Percentiles rank a stretch among this genome's conserved stretches.
These are phyloP conservation scores for Adoxophyes honmai DNA, from an alignment of 1,140 invertebrate genomes.

Conservation along the genomic window DNA sequence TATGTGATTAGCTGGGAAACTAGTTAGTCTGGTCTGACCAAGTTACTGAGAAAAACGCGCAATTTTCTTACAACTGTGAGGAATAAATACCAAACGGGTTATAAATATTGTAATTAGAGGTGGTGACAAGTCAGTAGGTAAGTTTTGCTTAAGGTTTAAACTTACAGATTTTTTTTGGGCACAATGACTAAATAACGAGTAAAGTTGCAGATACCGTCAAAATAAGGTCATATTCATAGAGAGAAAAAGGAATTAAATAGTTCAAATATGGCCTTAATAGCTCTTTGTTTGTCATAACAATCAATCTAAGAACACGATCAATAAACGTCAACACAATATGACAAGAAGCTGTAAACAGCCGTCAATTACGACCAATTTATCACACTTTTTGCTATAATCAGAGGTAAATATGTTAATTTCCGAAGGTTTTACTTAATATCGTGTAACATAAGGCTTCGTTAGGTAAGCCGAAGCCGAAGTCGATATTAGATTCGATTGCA, in stretches of 20 bases:
- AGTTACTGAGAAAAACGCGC: slow-evolving; percentile 7
- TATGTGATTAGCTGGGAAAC: slow-evolving; percentile 21
- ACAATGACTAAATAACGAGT: no score
- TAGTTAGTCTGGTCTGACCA: neutral
- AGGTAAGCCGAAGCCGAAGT: slow-evolving; percentile 24
- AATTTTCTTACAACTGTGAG: slow-evolving; percentile 2
- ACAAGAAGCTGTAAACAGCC: no score
- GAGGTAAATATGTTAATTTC: slow-evolving; percentile 8
- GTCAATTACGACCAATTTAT: neutral
- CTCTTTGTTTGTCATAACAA: no score
- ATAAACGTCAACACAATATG: no score
- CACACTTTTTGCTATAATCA: neutral
- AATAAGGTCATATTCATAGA: no score
- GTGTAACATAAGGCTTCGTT: slow-evolving; percentile 3
- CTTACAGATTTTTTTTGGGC: no score
- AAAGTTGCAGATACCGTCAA: no score
- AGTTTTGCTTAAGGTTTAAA: no score
- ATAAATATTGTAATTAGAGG: slow-evolving; percentile 2
- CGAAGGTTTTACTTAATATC: neutral
- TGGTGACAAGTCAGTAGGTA: no score
- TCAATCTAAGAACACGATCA: no score
- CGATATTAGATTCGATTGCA: slow-evolving; percentile 21
- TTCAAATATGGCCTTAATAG: no score
- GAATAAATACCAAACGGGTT: neutral
- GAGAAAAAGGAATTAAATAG: no score